Base-by-base conservation (phyloP, 2,113 vertebrate species). In the Girardinichthys multiradiatus region DNA sequence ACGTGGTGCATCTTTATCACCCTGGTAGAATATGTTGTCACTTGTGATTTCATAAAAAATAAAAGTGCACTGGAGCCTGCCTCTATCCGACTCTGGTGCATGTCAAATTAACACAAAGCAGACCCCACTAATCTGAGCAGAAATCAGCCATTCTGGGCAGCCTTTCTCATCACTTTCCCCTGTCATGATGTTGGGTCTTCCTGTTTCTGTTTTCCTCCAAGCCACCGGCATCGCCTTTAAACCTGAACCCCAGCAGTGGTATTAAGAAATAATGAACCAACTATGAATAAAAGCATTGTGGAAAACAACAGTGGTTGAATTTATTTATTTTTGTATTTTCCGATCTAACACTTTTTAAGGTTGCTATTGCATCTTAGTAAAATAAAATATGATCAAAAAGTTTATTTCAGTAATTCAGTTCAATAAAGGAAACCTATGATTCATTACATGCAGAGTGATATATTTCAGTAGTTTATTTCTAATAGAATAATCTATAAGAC, bases 201-300 rank as follows among this genome's bases (percentile, higher is more conserved):
- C 63, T 39, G 33, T 13, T 37, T 57, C 26, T 58, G 27, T 69
- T 14, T 61, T 63, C 31, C 74, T 65, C 61, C 74, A 29, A 74
- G 80, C n/a, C 57, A 82, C 79, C 39, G 27, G 15, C 62, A 68
- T 24, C 65, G 58, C 80, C 74, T 80, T 64, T 69, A 39, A 39
- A 57, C 64, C 35, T 70, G 62, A 86, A 39, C 71, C 63, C 42
- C 68, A 68, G 51, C 4, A 60, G 31, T 72, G 67, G 29, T 65
- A 62, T 59, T 39, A 27, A 81, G 15, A 87, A 73, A 15, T 39
- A 72, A 79, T 70, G 74, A 54, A 63, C 73, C 51, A 42, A 73
- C 48, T 60, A 79, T 60, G n/a, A 91, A 89, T 90, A 90, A 92
- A 91, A 74, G 81, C 29, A 27, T 68, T 24, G 30, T 66, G 73